phyloP scores from a whole-genome alignment of 2,113 vertebrate genomes.

The Martes martes region DNA sequence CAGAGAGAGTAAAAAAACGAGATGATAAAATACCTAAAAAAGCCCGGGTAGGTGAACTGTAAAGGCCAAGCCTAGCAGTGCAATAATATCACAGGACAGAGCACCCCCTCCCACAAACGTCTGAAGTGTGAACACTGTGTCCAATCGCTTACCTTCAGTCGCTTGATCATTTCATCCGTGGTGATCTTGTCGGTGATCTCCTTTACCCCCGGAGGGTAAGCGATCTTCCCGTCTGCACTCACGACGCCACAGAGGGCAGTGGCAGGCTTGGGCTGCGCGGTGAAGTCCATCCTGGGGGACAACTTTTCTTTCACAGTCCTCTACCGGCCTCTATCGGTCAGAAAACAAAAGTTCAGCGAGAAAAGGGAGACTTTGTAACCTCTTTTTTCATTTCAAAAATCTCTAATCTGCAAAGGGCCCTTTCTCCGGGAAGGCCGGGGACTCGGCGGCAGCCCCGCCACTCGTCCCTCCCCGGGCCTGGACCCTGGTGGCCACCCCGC shows the following conservation, averaged over 20 bases:
- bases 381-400: constrained; percentile 83
- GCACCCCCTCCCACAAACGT: neutral
- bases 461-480: neutral
- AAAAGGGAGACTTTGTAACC: constrained; percentile 85
- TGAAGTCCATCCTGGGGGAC: constrained; percentile 94
- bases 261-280: constrained; percentile 90
- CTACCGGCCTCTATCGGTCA: constrained; percentile 99
- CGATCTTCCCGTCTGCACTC: constrained; percentile 90
- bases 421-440: constrained; percentile 6
- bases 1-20: neutral
- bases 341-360: constrained; percentile 97
- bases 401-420: constrained; percentile 76
- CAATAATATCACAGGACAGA: neutral
- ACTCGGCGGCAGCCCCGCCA: neutral
- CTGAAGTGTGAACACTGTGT: neutral
- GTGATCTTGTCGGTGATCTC: constrained; percentile 99
- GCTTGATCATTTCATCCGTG: constrained; percentile 98
- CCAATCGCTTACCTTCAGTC: constrained; percentile 91
- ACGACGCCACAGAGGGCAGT: constrained; percentile 71
- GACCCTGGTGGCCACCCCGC: neutral
- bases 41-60: neutral
- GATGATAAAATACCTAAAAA: neutral
- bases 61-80: neutral
- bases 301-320: constrained; percentile 91
- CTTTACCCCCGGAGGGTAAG: constrained; percentile 97